These are phyloP conservation scores for Muntiacus reevesi DNA, from an alignment of 2,113 vertebrate species.

Conservation along the genomic window DNA sequence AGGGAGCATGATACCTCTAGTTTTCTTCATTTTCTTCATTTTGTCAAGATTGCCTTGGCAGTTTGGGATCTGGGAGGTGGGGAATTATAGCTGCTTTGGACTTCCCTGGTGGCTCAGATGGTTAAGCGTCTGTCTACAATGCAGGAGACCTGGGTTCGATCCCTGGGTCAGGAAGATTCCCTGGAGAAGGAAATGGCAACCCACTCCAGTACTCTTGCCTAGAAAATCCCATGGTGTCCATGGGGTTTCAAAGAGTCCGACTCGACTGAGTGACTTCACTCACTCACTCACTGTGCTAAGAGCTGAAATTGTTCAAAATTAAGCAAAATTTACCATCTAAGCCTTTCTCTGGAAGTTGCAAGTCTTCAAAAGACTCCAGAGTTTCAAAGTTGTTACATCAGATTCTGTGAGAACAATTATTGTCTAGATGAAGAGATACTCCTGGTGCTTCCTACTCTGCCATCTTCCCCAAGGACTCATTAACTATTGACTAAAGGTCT, in stretches of 20 bases:
- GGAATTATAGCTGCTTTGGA: not conserved
- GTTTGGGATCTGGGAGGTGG: not conserved
- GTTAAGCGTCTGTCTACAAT: not conserved
- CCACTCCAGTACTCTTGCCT: not conserved
- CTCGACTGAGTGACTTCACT: rapidly evolving
- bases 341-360: not conserved
- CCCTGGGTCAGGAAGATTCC: not conserved
- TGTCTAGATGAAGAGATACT: not conserved
- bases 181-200: not conserved
- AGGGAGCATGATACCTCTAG: not conserved
- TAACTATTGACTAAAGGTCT: not conserved
- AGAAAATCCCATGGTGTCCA: not conserved
- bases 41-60: not conserved
- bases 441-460: not conserved
- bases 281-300: not conserved
- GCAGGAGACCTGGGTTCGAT: not conserved
- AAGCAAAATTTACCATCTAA: not conserved
- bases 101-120: not conserved
- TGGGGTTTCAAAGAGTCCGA: not conserved
- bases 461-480: not conserved
- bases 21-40: not conserved
- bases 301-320: not conserved
- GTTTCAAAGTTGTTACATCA: not conserved
- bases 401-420: not conserved
- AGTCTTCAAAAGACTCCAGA: not conserved